Evolutionary conservation across 1,140 invertebrate genomes (phyloP), one percentile per base, ranked within the genome.

Genomic region (Drosophila cardini): DNA sequence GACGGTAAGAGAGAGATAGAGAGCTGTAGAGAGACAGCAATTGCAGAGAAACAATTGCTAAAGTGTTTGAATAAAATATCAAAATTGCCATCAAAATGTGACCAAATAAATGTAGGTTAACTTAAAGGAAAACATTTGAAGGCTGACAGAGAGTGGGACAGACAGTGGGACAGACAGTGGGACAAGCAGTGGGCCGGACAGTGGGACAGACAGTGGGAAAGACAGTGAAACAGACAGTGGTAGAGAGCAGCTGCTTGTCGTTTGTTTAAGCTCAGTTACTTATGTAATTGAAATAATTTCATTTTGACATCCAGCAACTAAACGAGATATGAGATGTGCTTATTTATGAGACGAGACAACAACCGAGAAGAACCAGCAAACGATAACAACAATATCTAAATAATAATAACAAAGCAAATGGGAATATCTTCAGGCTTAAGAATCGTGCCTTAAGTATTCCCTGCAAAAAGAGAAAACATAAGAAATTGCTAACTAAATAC

Each of bases 221-320:
- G 58, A 21, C 8, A 42, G 43, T 8, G 2, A 4, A 10, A n/a
- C 43, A n/a, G n/a, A n/a, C n/a, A n/a, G n/a, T n/a, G n/a, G n/a
- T 5, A 34, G 21, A 2, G 21, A 63, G n/a, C 55, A 61, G 11
- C 40, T 58, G 30, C 64, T 43, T 68, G 32, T 62, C 45, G 21
- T 67, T 73, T 83, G 48, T 60, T 73, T 70, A 56, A 26, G 55
- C 71, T 69, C 79, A 45, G 71, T 80, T 83, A 72, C 83, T 83
- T 79, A 86, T 86, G 83, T 80, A 87, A 87, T 87, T 80, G 84
- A 86, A 86, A 86, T 86, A 83, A 83, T 79, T 76, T 79, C 56
- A 76, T 87, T 86, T 76, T 68, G 79, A 82, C 83, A 80, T 76
- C 58, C 63, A 71, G 78, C 55, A 55, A 32, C 65, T 52, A 77